phyloP scores from a whole-genome alignment of 2,113 vertebrate species.

The Bombycilla garrulus region DNA sequence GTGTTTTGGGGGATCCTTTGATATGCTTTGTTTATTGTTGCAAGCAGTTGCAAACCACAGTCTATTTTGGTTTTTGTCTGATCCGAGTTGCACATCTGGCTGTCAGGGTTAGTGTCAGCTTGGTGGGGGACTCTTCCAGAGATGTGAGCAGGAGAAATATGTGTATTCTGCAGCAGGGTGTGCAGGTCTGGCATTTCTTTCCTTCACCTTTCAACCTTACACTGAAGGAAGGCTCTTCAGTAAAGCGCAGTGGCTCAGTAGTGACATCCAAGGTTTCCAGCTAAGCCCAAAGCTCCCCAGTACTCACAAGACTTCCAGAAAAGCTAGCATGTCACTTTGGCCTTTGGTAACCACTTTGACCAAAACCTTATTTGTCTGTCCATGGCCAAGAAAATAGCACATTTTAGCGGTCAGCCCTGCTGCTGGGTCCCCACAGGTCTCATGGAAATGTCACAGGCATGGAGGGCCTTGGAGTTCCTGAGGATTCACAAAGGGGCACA shows the following conservation, averaged over 20 bases:
- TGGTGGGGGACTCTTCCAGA: not conserved
- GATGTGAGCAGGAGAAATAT: not conserved
- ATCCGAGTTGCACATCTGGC: not conserved
- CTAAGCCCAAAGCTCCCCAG: not conserved
- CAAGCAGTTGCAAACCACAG: slow-evolving; percentile 41
- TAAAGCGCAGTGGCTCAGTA: not conserved
- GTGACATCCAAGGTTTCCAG: not conserved
- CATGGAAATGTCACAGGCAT: not conserved
- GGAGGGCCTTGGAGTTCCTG: not conserved
- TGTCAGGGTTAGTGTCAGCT: slow-evolving; percentile 1
- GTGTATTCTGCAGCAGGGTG: not conserved
- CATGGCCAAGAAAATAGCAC: slow-evolving; percentile 8
- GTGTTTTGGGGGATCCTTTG: slow-evolving; percentile 22
- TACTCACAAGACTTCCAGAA: not conserved
- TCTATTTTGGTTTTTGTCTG: slow-evolving; percentile 43
- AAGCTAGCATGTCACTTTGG: not conserved
- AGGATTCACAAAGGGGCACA: not conserved
- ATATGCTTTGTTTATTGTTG: slow-evolving; percentile 49
- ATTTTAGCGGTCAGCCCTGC: not conserved
- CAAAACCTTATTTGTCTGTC: slow-evolving; percentile 22
- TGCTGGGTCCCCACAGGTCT: not conserved
- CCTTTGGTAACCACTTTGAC: not conserved
- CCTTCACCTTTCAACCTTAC: slow-evolving; percentile 25
- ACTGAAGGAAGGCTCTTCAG: not conserved
- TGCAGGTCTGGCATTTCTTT: not conserved